A percentile compares a stretch with the other conserved stretches of the same genome.
Evolutionary conservation across 2,113 vertebrate species (phyloP).

Genomic region (Thryonomys swinderianus): DNA sequence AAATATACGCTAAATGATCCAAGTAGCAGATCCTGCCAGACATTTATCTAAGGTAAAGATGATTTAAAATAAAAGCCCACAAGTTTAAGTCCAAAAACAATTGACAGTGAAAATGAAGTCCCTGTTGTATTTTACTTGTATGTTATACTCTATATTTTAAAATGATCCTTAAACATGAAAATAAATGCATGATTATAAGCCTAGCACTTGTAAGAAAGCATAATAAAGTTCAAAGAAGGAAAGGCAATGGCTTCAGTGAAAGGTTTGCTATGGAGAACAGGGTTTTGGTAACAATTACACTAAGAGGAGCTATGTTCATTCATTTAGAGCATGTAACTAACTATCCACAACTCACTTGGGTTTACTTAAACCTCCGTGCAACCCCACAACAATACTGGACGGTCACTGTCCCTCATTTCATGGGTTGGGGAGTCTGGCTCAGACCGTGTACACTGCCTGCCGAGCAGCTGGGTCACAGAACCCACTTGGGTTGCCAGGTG

Average conservation of each 20-base stretch:
- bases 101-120: neutral
- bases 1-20: neutral
- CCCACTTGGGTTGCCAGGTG: neutral
- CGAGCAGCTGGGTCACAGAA: neutral
- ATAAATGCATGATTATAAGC: neutral
- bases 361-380: neutral
- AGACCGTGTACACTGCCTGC: neutral
- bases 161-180: neutral
- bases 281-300: neutral
- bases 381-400: neutral
- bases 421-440: neutral
- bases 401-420: neutral
- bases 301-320: neutral
- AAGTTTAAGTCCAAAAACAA: neutral
- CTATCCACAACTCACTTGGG: neutral
- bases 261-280: neutral
- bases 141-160: neutral
- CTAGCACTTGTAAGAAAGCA: conserved; percentile 20
- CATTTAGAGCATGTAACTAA: neutral
- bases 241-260: neutral
- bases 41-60: neutral
- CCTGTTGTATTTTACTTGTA: neutral
- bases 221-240: neutral
- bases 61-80: conserved; percentile 10
- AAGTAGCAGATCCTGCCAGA: neutral